These are phyloP conservation scores for Isoperla grammatica DNA, from an alignment of 2,888 invertebrate genomes.

Conservation along the genomic window DNA sequence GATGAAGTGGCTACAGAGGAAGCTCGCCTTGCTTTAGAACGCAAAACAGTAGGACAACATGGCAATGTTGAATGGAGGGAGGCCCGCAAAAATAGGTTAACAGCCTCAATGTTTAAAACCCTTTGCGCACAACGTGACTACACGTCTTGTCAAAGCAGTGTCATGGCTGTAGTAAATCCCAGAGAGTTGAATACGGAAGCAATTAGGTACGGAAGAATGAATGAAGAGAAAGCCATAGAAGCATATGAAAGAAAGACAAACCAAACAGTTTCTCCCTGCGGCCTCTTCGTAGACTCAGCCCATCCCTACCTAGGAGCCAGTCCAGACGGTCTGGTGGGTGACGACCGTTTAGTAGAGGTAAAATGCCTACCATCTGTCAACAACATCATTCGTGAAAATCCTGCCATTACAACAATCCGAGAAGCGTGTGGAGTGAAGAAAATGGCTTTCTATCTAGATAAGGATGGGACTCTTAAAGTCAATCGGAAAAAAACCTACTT, in stretches of 20 bases:
- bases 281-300: constrained; percentile 33
- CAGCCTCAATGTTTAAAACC: constrained; percentile 20
- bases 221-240: constrained; percentile 27
- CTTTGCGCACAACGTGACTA: background rate
- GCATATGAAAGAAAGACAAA: constrained; percentile 21
- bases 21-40: constrained; percentile 14
- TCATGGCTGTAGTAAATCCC: constrained; percentile 27
- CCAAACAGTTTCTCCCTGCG: constrained; percentile 30
- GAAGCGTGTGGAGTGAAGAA: no score
- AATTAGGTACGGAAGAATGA: constrained; percentile 26
- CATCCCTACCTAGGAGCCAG: constrained; percentile 2
- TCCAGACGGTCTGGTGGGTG: no score
- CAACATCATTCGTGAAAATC: no score
- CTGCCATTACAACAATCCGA: no score
- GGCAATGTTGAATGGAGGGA: constrained; percentile 18
- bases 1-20: constrained; percentile 7
- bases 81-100: constrained; percentile 21
- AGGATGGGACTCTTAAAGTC: no score
- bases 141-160: constrained; percentile 21
- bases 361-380: no score
- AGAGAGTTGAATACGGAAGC: constrained; percentile 22
- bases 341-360: no score
- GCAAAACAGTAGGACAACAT: constrained; percentile 19
- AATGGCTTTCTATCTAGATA: no score
- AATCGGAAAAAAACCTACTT: no score